phyloP scores from a whole-genome alignment of 1,140 invertebrate genomes.

The Psix sp. region DNA sequence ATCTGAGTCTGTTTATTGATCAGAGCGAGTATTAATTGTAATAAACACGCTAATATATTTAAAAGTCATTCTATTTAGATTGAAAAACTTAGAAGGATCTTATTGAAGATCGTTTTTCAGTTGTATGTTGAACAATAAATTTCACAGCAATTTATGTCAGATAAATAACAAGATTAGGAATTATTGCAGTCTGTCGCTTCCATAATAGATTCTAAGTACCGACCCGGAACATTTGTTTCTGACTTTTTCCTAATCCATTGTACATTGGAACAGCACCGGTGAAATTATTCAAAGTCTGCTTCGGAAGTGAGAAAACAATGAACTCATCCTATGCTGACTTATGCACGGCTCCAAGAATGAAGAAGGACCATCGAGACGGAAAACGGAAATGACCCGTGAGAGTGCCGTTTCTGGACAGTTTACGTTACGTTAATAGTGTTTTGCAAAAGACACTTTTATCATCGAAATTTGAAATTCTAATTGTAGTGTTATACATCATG shows the following conservation, averaged over 20 bases:
- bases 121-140: no score
- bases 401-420: constrained; percentile 32
- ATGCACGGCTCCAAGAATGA: constrained; percentile 28
- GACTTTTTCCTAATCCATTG: constrained; percentile 39
- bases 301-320: constrained; percentile 56
- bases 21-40: no score
- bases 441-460: constrained; percentile 11
- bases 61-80: no score
- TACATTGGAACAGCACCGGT: constrained; percentile 20
- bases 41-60: no score
- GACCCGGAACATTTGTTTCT: constrained; percentile 18
- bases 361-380: constrained; percentile 39
- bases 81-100: no score
- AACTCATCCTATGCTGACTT: constrained; percentile 47
- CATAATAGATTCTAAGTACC: no score
- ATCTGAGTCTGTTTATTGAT: no score
- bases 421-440: constrained; percentile 17
- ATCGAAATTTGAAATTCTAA: constrained; percentile 8
- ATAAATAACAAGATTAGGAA: no score
- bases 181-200: no score
- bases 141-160: no score
- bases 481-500: not conserved
- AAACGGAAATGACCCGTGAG: constrained; percentile 50
- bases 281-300: constrained; percentile 50
- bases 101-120: no score